These are phyloP conservation scores for Corythaeola cristata DNA, from an alignment of 2,113 vertebrate genomes.

Conservation along the genomic window DNA sequence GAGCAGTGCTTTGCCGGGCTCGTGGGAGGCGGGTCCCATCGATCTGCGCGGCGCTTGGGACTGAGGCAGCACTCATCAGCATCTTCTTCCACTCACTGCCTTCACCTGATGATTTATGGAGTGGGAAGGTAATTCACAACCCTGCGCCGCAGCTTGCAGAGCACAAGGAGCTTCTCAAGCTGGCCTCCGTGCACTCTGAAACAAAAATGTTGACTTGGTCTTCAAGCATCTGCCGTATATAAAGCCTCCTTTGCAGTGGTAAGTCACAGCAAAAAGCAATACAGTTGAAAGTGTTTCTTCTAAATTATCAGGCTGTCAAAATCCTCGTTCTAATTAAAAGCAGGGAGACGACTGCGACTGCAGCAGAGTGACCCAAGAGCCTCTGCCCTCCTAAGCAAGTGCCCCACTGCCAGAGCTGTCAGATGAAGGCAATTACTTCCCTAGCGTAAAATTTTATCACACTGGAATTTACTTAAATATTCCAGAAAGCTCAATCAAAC, in stretches of 20 bases:
- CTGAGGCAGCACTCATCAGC: background rate
- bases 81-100: background rate
- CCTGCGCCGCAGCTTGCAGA: fast-evolving
- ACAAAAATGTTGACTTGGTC: background rate
- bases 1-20: background rate
- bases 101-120: background rate
- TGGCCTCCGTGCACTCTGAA: fast-evolving
- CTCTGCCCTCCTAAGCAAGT: background rate
- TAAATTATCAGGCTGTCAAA: background rate
- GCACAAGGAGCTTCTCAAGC: background rate
- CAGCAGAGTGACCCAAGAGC: background rate
- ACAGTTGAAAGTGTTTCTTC: background rate
- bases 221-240: background rate
- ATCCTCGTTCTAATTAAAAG: slow-evolving; percentile 28
- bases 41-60: fast-evolving
- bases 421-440: slow-evolving; percentile 7
- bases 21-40: fast-evolving
- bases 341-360: fast-evolving
- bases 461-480: background rate
- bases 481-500: background rate
- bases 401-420: background rate
- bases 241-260: background rate
- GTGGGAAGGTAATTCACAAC: background rate
- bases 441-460: background rate
- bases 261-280: background rate